Evolutionary conservation across 92 coral and sea anemone genomes (phyloP), one percentile per base, ranked within the genome.

Genomic region (Anthopleura xanthogrammica): DNA sequence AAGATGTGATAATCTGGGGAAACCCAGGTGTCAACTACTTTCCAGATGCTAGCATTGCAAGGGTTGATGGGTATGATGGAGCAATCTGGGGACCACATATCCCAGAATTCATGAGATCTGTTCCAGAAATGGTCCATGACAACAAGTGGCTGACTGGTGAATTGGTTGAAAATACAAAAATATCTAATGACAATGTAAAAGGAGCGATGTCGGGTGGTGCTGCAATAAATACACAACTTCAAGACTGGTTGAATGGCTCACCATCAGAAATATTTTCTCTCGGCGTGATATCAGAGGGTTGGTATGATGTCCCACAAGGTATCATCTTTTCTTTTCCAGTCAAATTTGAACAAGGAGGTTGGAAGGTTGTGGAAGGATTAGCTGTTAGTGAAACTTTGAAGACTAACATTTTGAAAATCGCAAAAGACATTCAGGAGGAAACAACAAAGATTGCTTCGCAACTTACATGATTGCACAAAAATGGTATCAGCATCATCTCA

Each of bases 51-150:
- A 90, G 86, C 41, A 83, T 65, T 85, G 92, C 99, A 39, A 95
- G 92, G 81, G 98, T 94, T 5, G 89, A 92, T 80, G 99, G 99
- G 2, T 96, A 89, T 81, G 98, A 96, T 86, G 99, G 99, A 6
- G 99, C 99, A 22, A 96, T 96, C 40, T 96, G 99, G 98, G 98
- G 98, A 22, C 98, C 99, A 72, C 99, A 96, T 81, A 81, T 95
- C 20, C 91, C 92, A 50, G 94, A 94, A n/a, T 95, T 95, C 72
- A 91, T 97, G 54, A 87, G 95, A 12, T 83, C 95, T 52, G 96
- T 96, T 20, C 92, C 94, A 73, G 98, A 96, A 82, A 96, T 96
- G 99, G 93, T 92, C 52, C 98, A 94, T 82, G 98, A 96, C 88
- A 88, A 96, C n/a, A 94, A 96, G 55, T 96, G 99, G 99, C 77